phyloP scores from a whole-genome alignment of 2,797 vertebrate species.

The Propithecus perrieri region DNA sequence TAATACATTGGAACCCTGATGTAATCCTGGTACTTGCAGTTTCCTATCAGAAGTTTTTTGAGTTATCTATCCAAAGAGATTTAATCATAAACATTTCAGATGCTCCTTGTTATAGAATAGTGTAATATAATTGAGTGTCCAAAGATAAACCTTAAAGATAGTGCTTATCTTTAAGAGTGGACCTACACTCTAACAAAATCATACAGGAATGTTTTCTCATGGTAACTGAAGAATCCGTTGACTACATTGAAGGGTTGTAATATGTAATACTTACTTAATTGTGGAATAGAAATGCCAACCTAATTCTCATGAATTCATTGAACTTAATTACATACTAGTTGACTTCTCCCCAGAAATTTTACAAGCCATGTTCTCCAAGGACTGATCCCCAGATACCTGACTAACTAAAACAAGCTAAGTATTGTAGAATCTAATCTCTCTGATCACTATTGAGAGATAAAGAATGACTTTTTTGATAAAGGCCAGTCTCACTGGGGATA shows the following conservation, averaged over 20 bases:
- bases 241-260: neutral
- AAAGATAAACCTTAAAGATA: conserved; percentile 4
- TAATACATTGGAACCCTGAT: neutral
- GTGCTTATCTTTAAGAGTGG: neutral
- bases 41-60: neutral
- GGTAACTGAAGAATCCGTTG: neutral
- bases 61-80: neutral
- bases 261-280: neutral
- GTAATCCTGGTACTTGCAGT: neutral
- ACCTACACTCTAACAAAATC: neutral
- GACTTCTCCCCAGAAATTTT: neutral
- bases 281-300: neutral
- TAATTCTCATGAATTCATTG: neutral
- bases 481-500: too few species aligned
- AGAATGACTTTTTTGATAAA: neutral
- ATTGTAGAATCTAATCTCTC: neutral
- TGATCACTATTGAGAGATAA: neutral
- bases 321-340: neutral
- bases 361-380: neutral
- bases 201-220: neutral
- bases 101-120: neutral
- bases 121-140: neutral
- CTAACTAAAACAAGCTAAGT: neutral
- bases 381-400: neutral
- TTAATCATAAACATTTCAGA: conserved; percentile 29